Evolutionary conservation across 2,797 vertebrate genomes (phyloP), one percentile per base, ranked within the genome.

Genomic region (Aulostomus chinensis): DNA sequence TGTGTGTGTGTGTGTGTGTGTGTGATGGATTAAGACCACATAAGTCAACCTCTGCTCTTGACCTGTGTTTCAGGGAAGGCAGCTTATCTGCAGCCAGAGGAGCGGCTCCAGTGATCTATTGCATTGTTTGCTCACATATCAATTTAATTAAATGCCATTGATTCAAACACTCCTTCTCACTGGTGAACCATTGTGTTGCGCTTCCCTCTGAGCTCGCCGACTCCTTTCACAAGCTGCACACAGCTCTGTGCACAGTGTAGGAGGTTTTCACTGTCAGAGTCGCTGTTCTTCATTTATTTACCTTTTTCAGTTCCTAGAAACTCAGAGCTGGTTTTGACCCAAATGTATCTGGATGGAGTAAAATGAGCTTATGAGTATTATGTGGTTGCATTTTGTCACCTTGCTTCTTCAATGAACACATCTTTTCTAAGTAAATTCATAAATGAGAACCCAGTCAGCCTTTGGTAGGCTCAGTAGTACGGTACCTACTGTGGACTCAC

Each of bases 111-210:
- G 33, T 74, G 66, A 83, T 80, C 71, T 73, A 48, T 34, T 56
- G 61, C 52, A 68, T 81, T 76, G 67, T 73, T 69, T 49, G 26
- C 34, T 55, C 47, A 46, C 53, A 68, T 78, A 81, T 78, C 74
- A 76, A 34, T 78, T 75, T 79, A 86, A 89, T 89, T 75, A 86
- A 77, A 81, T 61, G 25, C 12, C 63, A 83, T 71, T 59, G 81
- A 86, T 81, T 79, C 15, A 17, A 29, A 12, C 35, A 25, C 51
- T 45, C 48, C 9, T 46, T 62, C 56, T 37, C 48, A 39, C 35
- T 9, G 4, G 22, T 35, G 34, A 45, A 40, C 50, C 47, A 59
- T 76, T 76, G 49, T 63, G 39, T 49, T 43, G 4, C 2, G 22
- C 40, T 48, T 39, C 36, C 29, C 22, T 46, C 42, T 47, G 35